Percentiles rank a stretch among this genome's conserved stretches.
These are phyloP conservation scores for Gymnodraco acuticeps DNA, from an alignment of 2,797 vertebrate species.

Conservation along the genomic window DNA sequence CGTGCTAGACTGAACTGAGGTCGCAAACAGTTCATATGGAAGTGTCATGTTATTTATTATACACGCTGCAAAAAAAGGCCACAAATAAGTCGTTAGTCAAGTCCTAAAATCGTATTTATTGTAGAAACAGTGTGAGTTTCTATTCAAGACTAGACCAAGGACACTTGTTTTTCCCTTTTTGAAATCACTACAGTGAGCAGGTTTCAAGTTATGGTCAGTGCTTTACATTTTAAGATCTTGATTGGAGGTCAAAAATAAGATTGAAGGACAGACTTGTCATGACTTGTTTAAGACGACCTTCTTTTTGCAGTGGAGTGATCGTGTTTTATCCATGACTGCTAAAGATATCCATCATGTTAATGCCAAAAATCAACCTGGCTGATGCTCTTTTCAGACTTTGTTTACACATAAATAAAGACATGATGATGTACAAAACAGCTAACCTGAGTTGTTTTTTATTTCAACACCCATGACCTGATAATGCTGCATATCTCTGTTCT, in stretches of 20 bases:
- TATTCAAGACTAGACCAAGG: constrained; percentile 18
- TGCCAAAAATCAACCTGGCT: constrained; percentile 73
- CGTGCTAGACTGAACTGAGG: constrained; percentile 55
- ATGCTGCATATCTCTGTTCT: background rate
- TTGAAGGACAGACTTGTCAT: constrained; percentile 2
- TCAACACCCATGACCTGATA: background rate
- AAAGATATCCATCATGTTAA: constrained; percentile 74
- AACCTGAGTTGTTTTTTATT: background rate
- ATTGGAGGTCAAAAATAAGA: background rate
- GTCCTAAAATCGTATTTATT: constrained; percentile 42
- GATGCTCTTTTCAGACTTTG: constrained; percentile 82
- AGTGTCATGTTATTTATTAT: constrained; percentile 74
- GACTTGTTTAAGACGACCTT: constrained; percentile 42
- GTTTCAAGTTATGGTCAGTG: constrained; percentile 18
- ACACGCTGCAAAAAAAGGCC: constrained; percentile 47
- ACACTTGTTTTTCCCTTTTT: constrained; percentile 5
- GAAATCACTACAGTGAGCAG: constrained; percentile 1
- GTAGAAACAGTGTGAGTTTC: background rate
- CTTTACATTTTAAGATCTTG: constrained; percentile 13
- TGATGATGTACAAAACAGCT: constrained; percentile 69
- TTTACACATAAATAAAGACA: constrained; percentile 86
- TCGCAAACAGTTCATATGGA: constrained; percentile 43
- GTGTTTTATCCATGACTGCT: constrained; percentile 77
- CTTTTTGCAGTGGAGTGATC: constrained; percentile 60
- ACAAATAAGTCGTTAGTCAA: constrained; percentile 26